Conservation (phyloP, 1,140 invertebrate genomes). For the Pinna nobilis region DNA sequence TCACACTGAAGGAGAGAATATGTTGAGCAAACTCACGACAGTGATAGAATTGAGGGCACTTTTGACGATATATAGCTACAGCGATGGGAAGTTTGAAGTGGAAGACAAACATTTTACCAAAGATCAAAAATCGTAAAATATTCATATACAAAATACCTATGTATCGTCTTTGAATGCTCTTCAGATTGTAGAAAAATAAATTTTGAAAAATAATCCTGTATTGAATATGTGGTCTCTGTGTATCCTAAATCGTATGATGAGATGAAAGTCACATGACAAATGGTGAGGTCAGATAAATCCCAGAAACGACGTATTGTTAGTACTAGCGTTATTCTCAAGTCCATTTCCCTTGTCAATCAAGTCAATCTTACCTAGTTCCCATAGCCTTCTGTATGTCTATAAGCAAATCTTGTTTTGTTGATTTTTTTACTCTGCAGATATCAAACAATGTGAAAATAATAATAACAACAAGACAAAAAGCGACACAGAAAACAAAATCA, state of each 20-base stretch:
- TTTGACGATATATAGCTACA: no score
- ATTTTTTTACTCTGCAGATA: conserved; percentile 34
- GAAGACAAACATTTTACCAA: no score
- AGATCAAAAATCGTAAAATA: no score
- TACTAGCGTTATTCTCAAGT: background rate
- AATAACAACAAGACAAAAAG: background rate
- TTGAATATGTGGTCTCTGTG: background rate
- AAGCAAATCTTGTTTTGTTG: conserved; percentile 41
- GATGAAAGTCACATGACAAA: background rate
- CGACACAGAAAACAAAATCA: background rate
- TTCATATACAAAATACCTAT: no score
- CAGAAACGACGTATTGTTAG: background rate
- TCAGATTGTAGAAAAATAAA: no score
- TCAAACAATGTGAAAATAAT: background rate
- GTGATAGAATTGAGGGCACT: no score
- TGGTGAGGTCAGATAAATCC: conserved; percentile 5
- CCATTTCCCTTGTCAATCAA: background rate
- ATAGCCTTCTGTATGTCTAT: conserved; percentile 46
- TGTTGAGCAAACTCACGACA: no score
- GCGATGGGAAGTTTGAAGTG: no score
- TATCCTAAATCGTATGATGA: background rate
- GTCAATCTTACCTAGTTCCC: conserved; percentile 46
- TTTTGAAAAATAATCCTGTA: background rate
- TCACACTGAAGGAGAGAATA: no score
- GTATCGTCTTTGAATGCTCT: no score